A percentile compares a stretch with the other conserved stretches of the same genome.
Conservation (phyloP, 2,888 invertebrate species). For the Cryptocephalus primarius region DNA sequence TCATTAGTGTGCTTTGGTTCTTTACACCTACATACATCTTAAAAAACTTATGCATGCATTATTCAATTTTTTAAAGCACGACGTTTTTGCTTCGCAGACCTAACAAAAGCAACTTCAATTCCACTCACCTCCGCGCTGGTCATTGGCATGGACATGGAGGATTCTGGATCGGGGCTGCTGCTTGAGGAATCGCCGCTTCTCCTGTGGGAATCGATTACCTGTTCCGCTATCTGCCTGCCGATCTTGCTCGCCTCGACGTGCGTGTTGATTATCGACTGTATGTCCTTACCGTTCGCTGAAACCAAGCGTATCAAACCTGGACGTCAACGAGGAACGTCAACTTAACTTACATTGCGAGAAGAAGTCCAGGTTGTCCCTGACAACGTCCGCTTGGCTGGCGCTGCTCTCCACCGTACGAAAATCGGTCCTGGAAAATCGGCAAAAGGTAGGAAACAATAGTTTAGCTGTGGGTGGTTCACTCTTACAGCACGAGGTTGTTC, state of each 20-base stretch:
- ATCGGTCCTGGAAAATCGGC: constrained; percentile 35
- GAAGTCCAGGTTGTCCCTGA: constrained; percentile 44
- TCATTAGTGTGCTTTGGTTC: no score
- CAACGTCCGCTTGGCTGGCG: constrained; percentile 36
- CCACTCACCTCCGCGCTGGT: constrained; percentile 25
- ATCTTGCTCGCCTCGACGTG: constrained; percentile 78
- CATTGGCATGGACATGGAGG: constrained; percentile 26
- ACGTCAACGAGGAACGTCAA: neutral
- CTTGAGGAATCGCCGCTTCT: constrained; percentile 42
- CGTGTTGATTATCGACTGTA: constrained; percentile 60
- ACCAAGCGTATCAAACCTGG: constrained; percentile 1
- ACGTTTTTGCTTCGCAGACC: no score
- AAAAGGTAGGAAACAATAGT: no score
- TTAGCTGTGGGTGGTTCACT: neutral
- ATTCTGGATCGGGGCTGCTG: constrained; percentile 35
- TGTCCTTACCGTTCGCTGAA: constrained; percentile 46
- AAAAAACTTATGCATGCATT: no score
- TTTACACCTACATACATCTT: no score
- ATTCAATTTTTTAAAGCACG: no score
- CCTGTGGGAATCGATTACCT: constrained; percentile 52
- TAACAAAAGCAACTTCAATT: neutral
- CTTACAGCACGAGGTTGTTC: constrained; percentile 65
- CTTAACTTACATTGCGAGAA: constrained; percentile 41
- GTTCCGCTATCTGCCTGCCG: constrained; percentile 73
- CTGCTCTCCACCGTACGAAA: constrained; percentile 40